These are phyloP conservation scores for Tenthredo livida DNA, from an alignment of 2,888 invertebrate genomes.

Conservation along the genomic window DNA sequence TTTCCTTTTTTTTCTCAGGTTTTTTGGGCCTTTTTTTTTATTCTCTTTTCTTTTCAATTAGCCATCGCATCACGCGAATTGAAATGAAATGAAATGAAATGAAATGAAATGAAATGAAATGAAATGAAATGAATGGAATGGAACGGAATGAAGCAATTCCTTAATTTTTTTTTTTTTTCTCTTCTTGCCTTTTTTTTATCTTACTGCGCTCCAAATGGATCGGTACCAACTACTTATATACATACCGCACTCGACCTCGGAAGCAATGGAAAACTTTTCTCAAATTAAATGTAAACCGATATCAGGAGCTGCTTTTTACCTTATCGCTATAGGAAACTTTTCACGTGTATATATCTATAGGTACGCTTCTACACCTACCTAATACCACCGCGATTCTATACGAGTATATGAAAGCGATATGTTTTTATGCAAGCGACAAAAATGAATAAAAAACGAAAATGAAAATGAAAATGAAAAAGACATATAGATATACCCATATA, in stretches of 20 bases:
- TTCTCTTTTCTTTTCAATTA: conserved; percentile 19
- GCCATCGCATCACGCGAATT: conserved; percentile 17
- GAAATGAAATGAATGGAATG: neutral
- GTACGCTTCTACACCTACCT: too few relatives aligned
- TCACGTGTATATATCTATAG: neutral
- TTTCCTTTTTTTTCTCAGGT: neutral
- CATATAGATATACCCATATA: neutral
- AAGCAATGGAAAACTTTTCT: conserved; percentile 60
- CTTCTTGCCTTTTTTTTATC: conserved; percentile 45
- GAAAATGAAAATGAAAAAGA: neutral
- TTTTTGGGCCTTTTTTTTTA: neutral
- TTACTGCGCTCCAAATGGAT: neutral
- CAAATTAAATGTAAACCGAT: conserved; percentile 68
- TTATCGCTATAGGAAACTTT: neutral
- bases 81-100: neutral
- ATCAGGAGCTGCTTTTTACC: neutral
- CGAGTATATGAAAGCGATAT: too few relatives aligned
- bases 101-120: too few relatives aligned
- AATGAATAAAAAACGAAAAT: neutral
- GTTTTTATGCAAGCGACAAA: too few relatives aligned
- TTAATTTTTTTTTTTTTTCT: conserved; percentile 49
- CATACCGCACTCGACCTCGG: neutral
- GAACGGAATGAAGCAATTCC: conserved; percentile 2
- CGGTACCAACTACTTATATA: neutral
- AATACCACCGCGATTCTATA: too few relatives aligned